A percentile compares a stretch with the other conserved stretches of the same genome.
Evolutionary conservation across 2,888 invertebrate genomes (phyloP).

Genomic region (Exocentrus adspersus): DNA sequence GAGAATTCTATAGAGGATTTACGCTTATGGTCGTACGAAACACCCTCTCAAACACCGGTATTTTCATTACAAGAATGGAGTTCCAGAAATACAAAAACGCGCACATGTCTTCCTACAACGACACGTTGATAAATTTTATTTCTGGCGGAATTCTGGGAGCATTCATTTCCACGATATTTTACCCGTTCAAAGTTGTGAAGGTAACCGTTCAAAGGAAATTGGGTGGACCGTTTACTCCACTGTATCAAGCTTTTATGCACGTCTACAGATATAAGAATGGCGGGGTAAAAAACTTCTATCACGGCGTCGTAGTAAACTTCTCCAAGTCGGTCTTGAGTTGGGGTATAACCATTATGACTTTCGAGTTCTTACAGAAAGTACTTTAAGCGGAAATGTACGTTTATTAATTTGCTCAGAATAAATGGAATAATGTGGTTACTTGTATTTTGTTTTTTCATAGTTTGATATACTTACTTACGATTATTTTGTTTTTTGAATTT

Average conservation of each 20-base stretch:
- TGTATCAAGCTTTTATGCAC: conserved; percentile 25
- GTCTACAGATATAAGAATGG: conserved; percentile 27
- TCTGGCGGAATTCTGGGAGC: conserved; percentile 38
- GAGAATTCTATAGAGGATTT: conserved; percentile 44
- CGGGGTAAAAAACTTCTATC: no score
- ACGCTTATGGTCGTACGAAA: conserved; percentile 36
- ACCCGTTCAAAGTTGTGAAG: conserved; percentile 44
- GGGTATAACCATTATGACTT: conserved; percentile 41
- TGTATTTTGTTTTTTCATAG: no score
- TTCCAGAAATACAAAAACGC: conserved; percentile 28
- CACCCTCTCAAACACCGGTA: conserved; percentile 33
- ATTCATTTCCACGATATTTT: conserved; percentile 38
- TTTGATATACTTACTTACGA: no score
- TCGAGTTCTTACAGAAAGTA: conserved; percentile 27
- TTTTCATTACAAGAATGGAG: conserved; percentile 38
- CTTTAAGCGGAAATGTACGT: background rate
- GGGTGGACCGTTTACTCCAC: conserved; percentile 34
- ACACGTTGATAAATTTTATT: conserved; percentile 36
- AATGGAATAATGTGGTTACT: no score
- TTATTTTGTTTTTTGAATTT: no score
- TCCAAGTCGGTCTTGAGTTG: conserved; percentile 37
- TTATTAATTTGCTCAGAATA: no score
- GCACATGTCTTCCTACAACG: conserved; percentile 18
- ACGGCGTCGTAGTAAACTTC: conserved; percentile 30
- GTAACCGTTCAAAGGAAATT: conserved; percentile 37